These are phyloP conservation scores for Drosophila birchii DNA, from an alignment of 2,888 invertebrate species.

Conservation along the genomic window DNA sequence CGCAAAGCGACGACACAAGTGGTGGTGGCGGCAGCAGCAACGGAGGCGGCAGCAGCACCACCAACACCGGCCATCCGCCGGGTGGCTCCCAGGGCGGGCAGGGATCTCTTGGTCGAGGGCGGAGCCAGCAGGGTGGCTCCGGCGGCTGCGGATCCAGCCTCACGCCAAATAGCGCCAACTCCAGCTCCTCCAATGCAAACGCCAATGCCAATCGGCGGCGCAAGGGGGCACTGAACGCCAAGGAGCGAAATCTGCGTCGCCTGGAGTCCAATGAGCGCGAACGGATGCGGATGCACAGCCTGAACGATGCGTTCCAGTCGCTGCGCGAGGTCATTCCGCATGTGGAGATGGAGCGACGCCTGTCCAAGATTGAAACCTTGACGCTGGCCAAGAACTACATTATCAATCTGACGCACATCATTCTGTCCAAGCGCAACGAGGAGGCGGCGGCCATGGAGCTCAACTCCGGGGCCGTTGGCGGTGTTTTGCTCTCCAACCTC, in stretches of 20 bases:
- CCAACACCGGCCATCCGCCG: slow-evolving; percentile 57
- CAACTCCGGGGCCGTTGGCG: slow-evolving; percentile 73
- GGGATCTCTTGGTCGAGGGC: slow-evolving; percentile 80
- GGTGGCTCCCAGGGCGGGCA: slow-evolving; percentile 42
- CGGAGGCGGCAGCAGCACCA: slow-evolving; percentile 80
- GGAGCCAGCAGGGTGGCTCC: slow-evolving; percentile 57
- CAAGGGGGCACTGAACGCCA: slow-evolving; percentile 91
- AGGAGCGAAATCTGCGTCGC: slow-evolving; percentile 93
- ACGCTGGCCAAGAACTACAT: slow-evolving; percentile 96
- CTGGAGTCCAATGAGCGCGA: slow-evolving; percentile 96
- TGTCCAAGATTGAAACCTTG: slow-evolving; percentile 95
- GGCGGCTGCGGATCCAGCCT: slow-evolving; percentile 31
- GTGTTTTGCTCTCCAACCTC: slow-evolving; percentile 61
- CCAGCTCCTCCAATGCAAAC: slow-evolving; percentile 47
- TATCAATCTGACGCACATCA: slow-evolving; percentile 94
- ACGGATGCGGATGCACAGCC: slow-evolving; percentile 95
- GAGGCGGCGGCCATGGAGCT: slow-evolving; percentile 82
- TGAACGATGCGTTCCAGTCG: slow-evolving; percentile 95
- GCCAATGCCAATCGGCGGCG: slow-evolving; percentile 86
- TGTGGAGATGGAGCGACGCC: slow-evolving; percentile 92
- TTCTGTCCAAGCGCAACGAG: slow-evolving; percentile 90
- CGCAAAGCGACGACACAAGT: slow-evolving; percentile 85
- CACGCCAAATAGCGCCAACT: slow-evolving; percentile 38
- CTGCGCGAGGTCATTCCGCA: slow-evolving; percentile 94
- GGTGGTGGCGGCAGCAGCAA: slow-evolving; percentile 84